phyloP scores from a whole-genome alignment of 2,888 invertebrate genomes.

The Lycocerus yunnanus region DNA sequence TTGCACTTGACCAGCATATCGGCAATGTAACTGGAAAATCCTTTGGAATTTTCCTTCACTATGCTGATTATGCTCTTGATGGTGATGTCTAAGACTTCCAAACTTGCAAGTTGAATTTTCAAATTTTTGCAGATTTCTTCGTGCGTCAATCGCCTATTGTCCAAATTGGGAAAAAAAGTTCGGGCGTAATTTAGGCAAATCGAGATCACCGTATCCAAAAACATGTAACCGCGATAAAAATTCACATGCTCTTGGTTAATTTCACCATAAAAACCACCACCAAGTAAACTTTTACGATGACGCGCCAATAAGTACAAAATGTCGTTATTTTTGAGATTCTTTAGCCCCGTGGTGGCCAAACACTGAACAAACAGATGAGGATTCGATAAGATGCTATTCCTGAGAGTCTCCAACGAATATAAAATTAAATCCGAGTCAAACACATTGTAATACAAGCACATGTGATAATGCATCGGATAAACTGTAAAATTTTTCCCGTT shows the following conservation, averaged over 20 bases:
- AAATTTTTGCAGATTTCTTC: slow-evolving; percentile 77
- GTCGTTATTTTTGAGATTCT: slow-evolving; percentile 57
- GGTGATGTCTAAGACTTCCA: slow-evolving; percentile 73
- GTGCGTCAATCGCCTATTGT: slow-evolving; percentile 66
- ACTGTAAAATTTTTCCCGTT: slow-evolving; percentile 54
- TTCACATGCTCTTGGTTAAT: slow-evolving; percentile 68
- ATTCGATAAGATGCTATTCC: slow-evolving; percentile 71
- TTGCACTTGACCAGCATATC: slow-evolving; percentile 77
- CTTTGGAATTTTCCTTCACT: slow-evolving; percentile 76
- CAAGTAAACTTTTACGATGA: slow-evolving; percentile 81
- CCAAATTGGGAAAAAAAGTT: slow-evolving; percentile 76
- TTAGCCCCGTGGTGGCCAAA: slow-evolving; percentile 75
- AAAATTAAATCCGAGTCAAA: slow-evolving; percentile 76
- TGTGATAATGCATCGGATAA: slow-evolving; percentile 81
- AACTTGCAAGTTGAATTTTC: slow-evolving; percentile 75
- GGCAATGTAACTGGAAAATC: slow-evolving; percentile 76
- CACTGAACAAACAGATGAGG: slow-evolving; percentile 75
- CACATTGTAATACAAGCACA: slow-evolving; percentile 79
- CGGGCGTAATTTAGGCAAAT: slow-evolving; percentile 80
- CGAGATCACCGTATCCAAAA: slow-evolving; percentile 76
- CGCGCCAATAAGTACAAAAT: slow-evolving; percentile 69
- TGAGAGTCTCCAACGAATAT: slow-evolving; percentile 75
- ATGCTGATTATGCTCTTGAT: slow-evolving; percentile 74
- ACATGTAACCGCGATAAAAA: slow-evolving; percentile 77
- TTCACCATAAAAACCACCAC: slow-evolving; percentile 67